A percentile compares a stretch with the other conserved stretches of the same genome.
Evolutionary conservation across 2,888 invertebrate species (phyloP).

Genomic region (Drosophila antonietae): DNA sequence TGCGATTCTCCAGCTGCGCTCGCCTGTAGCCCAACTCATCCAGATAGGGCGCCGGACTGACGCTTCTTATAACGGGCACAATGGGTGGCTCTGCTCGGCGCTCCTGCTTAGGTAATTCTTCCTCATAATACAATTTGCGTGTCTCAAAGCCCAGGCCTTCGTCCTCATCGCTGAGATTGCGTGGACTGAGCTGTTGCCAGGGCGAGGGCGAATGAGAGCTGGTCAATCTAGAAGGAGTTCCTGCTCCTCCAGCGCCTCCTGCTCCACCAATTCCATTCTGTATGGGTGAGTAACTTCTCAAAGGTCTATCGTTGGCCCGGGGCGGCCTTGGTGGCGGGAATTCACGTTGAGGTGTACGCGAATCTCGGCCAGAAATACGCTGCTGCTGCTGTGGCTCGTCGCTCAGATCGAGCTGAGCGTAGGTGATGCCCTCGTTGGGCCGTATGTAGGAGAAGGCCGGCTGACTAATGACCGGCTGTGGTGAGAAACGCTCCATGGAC

Average conservation of each 20-base stretch:
- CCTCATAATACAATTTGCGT: constrained; percentile 85
- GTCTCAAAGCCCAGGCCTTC: constrained; percentile 91
- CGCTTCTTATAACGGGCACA: constrained; percentile 87
- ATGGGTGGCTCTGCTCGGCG: constrained; percentile 86
- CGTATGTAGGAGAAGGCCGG: constrained; percentile 93
- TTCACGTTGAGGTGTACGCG: constrained; percentile 63
- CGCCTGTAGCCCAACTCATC: constrained; percentile 88
- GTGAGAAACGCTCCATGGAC: constrained; percentile 89
- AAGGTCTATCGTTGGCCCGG: constrained; percentile 47
- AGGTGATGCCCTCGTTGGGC: constrained; percentile 88
- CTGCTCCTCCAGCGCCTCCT: constrained; percentile 57
- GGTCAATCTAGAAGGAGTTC: constrained; percentile 69
- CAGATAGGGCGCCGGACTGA: constrained; percentile 85
- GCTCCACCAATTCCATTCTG: constrained; percentile 28
- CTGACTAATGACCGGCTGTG: constrained; percentile 89
- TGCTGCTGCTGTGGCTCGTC: constrained; percentile 65
- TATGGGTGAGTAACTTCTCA: constrained; percentile 59
- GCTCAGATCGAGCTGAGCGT: constrained; percentile 88
- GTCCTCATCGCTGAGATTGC: constrained; percentile 89
- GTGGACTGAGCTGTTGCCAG: constrained; percentile 83
- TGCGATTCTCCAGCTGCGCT: constrained; percentile 90
- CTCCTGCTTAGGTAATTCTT: constrained; percentile 59
- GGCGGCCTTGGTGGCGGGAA: constrained; percentile 54
- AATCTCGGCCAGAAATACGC: constrained; percentile 50
- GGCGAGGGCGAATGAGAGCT: constrained; percentile 82